Base-by-base conservation (phyloP, 2,888 invertebrate genomes). In the Caenorhabditis panamensis region DNA sequence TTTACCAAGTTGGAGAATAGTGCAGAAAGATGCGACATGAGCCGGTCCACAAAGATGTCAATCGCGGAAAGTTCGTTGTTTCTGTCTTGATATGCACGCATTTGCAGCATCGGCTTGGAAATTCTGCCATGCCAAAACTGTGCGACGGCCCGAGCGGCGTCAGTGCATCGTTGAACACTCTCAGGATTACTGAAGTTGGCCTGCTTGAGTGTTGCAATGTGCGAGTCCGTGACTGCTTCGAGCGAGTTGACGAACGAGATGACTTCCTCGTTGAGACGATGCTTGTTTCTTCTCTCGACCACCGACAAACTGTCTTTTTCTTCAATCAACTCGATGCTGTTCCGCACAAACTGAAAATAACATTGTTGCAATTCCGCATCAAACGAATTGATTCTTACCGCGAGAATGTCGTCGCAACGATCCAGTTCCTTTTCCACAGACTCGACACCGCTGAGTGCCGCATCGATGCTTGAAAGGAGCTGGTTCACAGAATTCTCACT, bases 1-100 rank as follows among this genome's bases (percentile, higher is more conserved):
- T 31, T 31, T 88, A 93, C 96, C 92, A 96, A 94, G 92, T 97
- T 96, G 89, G 96, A 96, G 87, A 98, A 96, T 64, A 96, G 93
- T 92, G 97, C 97, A 91, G 96, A 96, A 63, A 98, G 93, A 92
- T 97, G 96, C 22, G 96, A 94, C 79, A 95, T 95, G 67, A 97
- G 94, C 54, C 95, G 94, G 71, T 94, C 94, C 0, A 96, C 95
- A 91, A 96, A 96, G 91, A 94, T 94, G 44, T 94, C 94, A 90
- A 94, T 94, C 89, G 95, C 93, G 89, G 94, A 95, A 82, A 95
- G 94, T 84, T 72, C 92, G 80, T 72, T 85, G 75, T 72, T 87
- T 71, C 79, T 58, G 53, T 82, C 85, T 66, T 85, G 82, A 61
- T 87, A 87, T 1, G 87, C 82, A 53, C 80, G 81, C 87, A 87